Base-by-base conservation (phyloP, 2,113 vertebrate species). In the Mustela nigripes region DNA sequence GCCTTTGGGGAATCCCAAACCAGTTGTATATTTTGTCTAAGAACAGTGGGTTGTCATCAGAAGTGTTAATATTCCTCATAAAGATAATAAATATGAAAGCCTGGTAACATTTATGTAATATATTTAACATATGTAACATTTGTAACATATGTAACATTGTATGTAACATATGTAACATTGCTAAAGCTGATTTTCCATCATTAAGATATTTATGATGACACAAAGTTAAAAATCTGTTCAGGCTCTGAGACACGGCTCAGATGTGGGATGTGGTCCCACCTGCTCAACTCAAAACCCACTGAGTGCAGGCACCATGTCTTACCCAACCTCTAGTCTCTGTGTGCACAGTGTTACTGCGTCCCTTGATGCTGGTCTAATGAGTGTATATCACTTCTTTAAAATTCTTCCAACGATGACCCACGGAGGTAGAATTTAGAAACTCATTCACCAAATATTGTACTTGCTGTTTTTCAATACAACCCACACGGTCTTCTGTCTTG, bases 131-230 rank as follows among this genome's bases (percentile, higher is more conserved):
- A 50, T 50, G 93, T 97, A 53, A 53, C 53, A 53, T 53, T 53
- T 53, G 53, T 53, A 56, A 56, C 53, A 18, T 56, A 56, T 56
- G 16, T 56, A 56, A 56, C 53, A 56, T 56, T 56, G 53, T 56
- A 56, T 56, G 16, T 56, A 56, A 56, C 16, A 7, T 1, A n/a
- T 78, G 53, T 16, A 95, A 93, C 60, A 81, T 87, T 90, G 93
- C 48, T 96, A 95, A 98, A 93, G 88, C 67, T 97, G 62, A 96
- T 96, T 69, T 97, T 98, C 97, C 97, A 96, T 97, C 94, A 97
- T 98, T 97, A 98, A 91, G 74, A 71, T 67, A 95, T 97, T 98
- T 96, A 71, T 71, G 89, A 87, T 0, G 3, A 94, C 83, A 96
- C 91, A 97, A 97, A 95, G 90, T 81, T 90, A 97, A 1, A 1